Conservation (phyloP, 2,888 invertebrate genomes). For the Ochropacha duplaris region DNA sequence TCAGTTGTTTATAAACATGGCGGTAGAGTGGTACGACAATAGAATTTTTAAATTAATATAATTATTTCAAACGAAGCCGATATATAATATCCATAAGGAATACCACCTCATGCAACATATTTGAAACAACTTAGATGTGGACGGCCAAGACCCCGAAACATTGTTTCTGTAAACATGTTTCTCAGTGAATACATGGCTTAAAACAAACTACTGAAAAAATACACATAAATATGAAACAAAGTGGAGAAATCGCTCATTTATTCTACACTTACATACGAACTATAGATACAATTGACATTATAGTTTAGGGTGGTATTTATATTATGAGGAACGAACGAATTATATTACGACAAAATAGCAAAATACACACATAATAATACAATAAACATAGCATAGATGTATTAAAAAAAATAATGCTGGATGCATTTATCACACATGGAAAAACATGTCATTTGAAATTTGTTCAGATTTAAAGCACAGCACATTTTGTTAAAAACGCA, state of each 20-base stretch:
- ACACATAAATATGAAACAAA: not conserved
- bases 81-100: too few relatives aligned
- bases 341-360: not conserved
- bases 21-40: too few relatives aligned
- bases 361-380: not conserved
- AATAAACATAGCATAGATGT: not conserved
- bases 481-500: not conserved
- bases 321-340: not conserved
- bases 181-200: too few relatives aligned
- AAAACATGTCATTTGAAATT: not conserved
- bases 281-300: slow-evolving; percentile 1
- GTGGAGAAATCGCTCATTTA: not conserved
- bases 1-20: too few relatives aligned
- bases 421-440: not conserved
- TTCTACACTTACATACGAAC: not conserved
- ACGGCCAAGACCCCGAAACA: too few relatives aligned
- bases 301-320: not conserved
- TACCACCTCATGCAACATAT: too few relatives aligned
- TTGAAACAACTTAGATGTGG: too few relatives aligned
- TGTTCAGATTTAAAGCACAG: not conserved
- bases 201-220: not conserved
- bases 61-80: too few relatives aligned
- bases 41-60: too few relatives aligned
- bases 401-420: not conserved
- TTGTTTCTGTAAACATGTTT: too few relatives aligned